A percentile compares a stretch with the other conserved stretches of the same genome.
phyloP scores from a whole-genome alignment of 1,140 invertebrate genomes.

The Copidosoma floridanum region DNA sequence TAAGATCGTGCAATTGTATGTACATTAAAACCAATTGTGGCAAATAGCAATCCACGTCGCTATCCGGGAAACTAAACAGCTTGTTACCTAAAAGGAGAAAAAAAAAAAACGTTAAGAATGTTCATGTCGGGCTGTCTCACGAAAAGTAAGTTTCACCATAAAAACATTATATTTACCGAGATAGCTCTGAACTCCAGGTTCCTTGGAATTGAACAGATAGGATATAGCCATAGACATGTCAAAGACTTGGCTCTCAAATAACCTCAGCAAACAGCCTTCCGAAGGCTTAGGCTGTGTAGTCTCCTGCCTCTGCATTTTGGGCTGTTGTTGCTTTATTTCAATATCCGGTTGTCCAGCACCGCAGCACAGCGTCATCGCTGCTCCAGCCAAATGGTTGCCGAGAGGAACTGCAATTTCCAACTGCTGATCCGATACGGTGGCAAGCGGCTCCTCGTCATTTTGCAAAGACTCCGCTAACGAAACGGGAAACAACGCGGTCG shows the following conservation, averaged over 20 bases:
- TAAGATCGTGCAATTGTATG: conserved; percentile 94
- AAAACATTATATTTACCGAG: conserved; percentile 66
- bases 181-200: conserved; percentile 94
- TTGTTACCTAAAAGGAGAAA: conserved; percentile 71
- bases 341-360: conserved; percentile 45
- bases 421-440: conserved; percentile 20
- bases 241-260: conserved; percentile 96
- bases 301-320: conserved; percentile 43
- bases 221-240: conserved; percentile 97
- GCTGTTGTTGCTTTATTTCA: conserved; percentile 35
- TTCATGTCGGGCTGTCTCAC: background rate
- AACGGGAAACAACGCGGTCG: conserved; percentile 13
- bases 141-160: too few species aligned
- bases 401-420: conserved; percentile 21
- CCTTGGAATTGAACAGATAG: conserved; percentile 98
- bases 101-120: too few species aligned
- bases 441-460: conserved; percentile 4
- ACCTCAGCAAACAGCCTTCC: conserved; percentile 70
- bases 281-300: conserved; percentile 51
- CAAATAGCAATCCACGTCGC: conserved; percentile 95
- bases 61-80: conserved; percentile 90
- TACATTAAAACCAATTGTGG: conserved; percentile 98
- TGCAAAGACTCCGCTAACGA: conserved; percentile 11
- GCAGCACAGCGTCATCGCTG: conserved; percentile 53
- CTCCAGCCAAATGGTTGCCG: conserved; percentile 45